Base-by-base conservation (phyloP, 2,888 invertebrate species). In the Brachyptera putata region DNA sequence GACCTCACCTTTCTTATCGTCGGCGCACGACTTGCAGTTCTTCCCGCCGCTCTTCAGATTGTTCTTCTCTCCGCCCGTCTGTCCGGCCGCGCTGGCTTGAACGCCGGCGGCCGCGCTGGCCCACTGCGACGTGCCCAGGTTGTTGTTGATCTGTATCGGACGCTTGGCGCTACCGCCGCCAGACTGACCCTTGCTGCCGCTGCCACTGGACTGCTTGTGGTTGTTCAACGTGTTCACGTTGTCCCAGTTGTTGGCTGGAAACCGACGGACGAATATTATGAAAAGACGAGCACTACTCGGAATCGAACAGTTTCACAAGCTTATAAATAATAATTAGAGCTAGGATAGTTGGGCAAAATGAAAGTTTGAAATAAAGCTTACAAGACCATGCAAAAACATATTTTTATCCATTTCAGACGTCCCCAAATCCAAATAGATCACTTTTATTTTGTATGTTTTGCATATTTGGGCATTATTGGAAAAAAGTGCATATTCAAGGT, bases 191-290 rank as follows among this genome's bases (percentile, higher is more conserved):
- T 18, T 26, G 14, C n/a, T 14, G 2, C 55, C 72, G 41, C 66
- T 66, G 61, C 72, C 73, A 56, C 68, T 66, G 9, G 39, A 30
- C 56, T 73, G 72, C 80, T 83, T 72, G 80, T 76, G 64, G 58
- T 68, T 68, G 59, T 67, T 68, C 36, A 68, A 59, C 3, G 67
- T 64, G 18, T 58, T 37, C 56, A 60, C 36, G 37, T 62, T 53
- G n/a, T 61, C 58, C 57, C 58, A 60, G 9, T 56, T 61, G 14
- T 61, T 50, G 21, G 56, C 58, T 41, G 21, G 26, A 37, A 30
- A 56, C 39, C 56, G 37, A 2, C 34, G 18, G 34, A 36, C 16
- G 13, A 57, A 56, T 18, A 56, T 21, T 55, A n/a, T 57, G 13
- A 13, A 14, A 30, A 34, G 9, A 14, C n/a, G 18, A 24, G 11